Base-by-base conservation (phyloP, 2,888 invertebrate species). In the Resseliella maxima region DNA sequence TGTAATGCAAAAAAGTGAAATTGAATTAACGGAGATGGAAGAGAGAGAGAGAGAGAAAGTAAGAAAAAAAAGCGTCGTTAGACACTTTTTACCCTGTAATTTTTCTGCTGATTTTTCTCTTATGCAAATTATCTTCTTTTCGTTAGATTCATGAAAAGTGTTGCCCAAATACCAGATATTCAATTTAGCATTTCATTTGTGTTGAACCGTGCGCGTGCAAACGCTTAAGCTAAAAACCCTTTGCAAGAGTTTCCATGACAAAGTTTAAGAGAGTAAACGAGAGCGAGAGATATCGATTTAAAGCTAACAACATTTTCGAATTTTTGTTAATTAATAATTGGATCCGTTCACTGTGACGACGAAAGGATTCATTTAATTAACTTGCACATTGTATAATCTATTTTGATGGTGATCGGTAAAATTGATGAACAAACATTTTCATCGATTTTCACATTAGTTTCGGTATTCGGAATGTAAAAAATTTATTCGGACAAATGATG, bases 41-140 rank as follows among this genome's bases (percentile, higher is more conserved):
- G n/a, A 18, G 18, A 41, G 6, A 41, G 6, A 41, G 41, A 8
- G 41, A 41, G 12, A 41, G 12, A 41, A 41, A 41, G 41, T 41
- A 18, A 18, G 41, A 5, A 41, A 50, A 50, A 50, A 50, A 18
- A 50, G 2, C 8, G 59, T 59, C 59, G 59, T 59, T 59, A 59
- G 59, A 24, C 21, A 3, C 21, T 21, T 21, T 18, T 50, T 50
- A n/a, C n/a, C n/a, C n/a, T n/a, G n/a, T n/a, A n/a, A n/a, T 50
- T 72, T 72, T 72, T 72, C 31, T 72, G 72, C 31, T 27, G 72
- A 72, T 31, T 59, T 72, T 72, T 72, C 31, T 72, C 15, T 31
- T 72, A 72, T 72, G 72, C 72, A 72, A 72, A 72, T 72, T 72
- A 72, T 72, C 15, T 35, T 31, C n/a, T 72, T 35, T 50, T 21